Base-by-base conservation (phyloP, 2,113 vertebrate species). In the Spizaetus ornatus region DNA sequence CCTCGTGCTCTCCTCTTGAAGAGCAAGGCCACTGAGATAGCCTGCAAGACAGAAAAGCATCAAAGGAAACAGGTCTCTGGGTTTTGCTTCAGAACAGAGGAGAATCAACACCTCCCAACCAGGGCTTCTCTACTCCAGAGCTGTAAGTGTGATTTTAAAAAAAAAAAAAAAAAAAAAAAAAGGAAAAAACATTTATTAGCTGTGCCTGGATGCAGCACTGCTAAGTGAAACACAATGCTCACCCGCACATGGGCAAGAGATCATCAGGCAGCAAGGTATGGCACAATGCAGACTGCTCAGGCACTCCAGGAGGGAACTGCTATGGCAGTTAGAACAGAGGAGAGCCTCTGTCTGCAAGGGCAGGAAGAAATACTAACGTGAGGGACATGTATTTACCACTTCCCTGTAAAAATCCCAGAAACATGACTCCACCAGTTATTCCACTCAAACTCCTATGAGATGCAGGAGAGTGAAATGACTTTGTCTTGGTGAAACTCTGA, bases 361-460 rank as follows among this genome's bases (percentile, higher is more conserved):
- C 0, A 1, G 40, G 13, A 70, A 66, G 22, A 34, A 19, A 40
- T 11, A 42, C 6, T 16, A 36, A 17, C 0, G 0, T 4, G 27
- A 67, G 36, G 25, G 27, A 36, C 12, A 18, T 7, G 26, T 36
- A 36, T 84, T 47, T 59, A 61, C 7, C 2, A 16, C 4, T 61
- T 47, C 40, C 31, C 43, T 47, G 23, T 15, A 69, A 71, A 85
- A 82, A 72, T 58, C n/a, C 7, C 48, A 61, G 48, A 19, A 42
- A 38, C 15, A 22, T 1, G 21, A 31, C 26, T 42, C 38, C 27
- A 7, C 13, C 26, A 10, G 10, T 25, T 50, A 52, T 16, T 58
- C 11, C 16, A 65, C 21, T 63, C 53, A 31, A 47, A 62, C 17
- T 52, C 16, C 50, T 61, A 4, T 10, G 13, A 0, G 3, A 15